Base-by-base conservation (phyloP, 2,888 invertebrate genomes). In the Podabrus alpinus region DNA sequence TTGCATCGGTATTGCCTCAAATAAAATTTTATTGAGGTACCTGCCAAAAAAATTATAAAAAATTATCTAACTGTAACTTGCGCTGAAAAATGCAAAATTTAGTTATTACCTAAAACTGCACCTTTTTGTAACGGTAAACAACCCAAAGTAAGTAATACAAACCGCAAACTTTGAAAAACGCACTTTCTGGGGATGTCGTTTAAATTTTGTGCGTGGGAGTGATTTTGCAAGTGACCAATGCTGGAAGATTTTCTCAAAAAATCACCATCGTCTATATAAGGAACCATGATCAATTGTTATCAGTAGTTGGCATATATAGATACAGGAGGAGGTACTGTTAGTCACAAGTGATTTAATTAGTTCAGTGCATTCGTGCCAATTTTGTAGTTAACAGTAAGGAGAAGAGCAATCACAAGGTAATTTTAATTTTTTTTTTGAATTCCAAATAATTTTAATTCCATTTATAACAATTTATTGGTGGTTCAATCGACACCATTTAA, bases 161-260 rank as follows among this genome's bases (percentile, higher is more conserved):
- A 77, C 77, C 77, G 67, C 75, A 77, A 77, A 10, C 11, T 59
- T 67, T 45, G 59, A 59, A 25, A 74, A 74, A 67, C 73, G 59
- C 64, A 25, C 45, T 45, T 45, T 45, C 29, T n/a, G 29, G 45
- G 66, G 61, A 72, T 68, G 74, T 72, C 72, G 61, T 73, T 29
- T 29, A 64, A 67, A 66, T n/a, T 67, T 11, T 67, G 69, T 64
- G 75, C 72, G 75, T 72, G 72, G 78, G 75, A 72, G 72, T 29
- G 29, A 68, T 62, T 73, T 72, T 69, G 68, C 73, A 72, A 80
- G 79, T 80, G 80, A 79, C 78, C 77, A 76, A 72, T 66, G 24
- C 25, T 17, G 67, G 79, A 80, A 80, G 79, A 79, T 79, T 79
- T 79, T 79, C 80, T 78, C 76, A 62, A 72, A 75, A 78, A 68